Evolutionary conservation across 2,797 vertebrate genomes (phyloP), one percentile per base, ranked within the genome.

Genomic region (Karalla daura): DNA sequence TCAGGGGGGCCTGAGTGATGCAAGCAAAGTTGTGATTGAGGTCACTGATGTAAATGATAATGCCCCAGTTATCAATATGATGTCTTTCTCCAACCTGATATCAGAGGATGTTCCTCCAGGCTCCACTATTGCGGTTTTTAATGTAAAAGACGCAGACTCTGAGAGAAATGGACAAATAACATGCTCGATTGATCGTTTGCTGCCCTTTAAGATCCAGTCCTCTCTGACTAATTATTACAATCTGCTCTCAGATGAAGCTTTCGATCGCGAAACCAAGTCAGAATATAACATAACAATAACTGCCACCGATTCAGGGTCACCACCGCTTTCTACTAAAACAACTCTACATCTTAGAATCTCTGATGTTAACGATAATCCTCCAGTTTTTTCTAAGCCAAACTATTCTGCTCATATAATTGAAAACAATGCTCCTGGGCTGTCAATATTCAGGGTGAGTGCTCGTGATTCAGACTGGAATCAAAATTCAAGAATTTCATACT

Each of bases 331-430:
- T 2, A 86, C 64, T 18, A 74, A 85, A 17, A 87, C 67, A 25
- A 65, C 62, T 8, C 83, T 94, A 7, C 41, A 64, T 5, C 36
- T 94, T 7, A 77, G 73, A 4, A 74, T 94, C 1, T 74, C 85
- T 47, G 93, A 94, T 12, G 63, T 91, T 3, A 94, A 94, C 10
- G 93, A 94, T 59, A 93, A 93, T 2, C 68, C 88, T 0, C 93
- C 93, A 1, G 2, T 67, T 5, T 95, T 95, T 63, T 32, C 61
- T 30, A 80, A 83, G 24, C 39, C 11, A 0, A 47, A 40, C 5
- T 94, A 90, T 25, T 70, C 67, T 43, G 80, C 89, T 8, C 82
- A 87, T 5, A 7, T 94, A 24, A 47, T 28, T 2, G 93, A 94
- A 49, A 94, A 94, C 53, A 95, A 94, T 28, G 74, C 86, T 0